These are phyloP conservation scores for Gadopsis marmoratus DNA, from an alignment of 2,797 vertebrate species.

Conservation along the genomic window DNA sequence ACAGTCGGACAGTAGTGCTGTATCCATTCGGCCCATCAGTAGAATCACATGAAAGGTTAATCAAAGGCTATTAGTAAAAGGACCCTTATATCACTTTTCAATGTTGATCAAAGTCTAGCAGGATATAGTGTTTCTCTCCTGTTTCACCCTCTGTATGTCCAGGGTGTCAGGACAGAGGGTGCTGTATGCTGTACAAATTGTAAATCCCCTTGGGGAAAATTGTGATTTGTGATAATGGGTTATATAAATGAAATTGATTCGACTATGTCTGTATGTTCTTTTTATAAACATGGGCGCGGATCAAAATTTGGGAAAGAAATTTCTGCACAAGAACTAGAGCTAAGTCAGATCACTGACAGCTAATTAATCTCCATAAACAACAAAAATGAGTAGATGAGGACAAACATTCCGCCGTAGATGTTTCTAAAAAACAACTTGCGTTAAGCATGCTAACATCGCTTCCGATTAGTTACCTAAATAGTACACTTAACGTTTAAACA, in stretches of 20 bases:
- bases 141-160: too few relatives aligned
- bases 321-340: too few relatives aligned
- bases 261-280: too few relatives aligned
- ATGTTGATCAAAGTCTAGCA: not conserved
- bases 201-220: too few relatives aligned
- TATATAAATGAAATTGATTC: too few relatives aligned
- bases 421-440: slow-evolving; percentile 43
- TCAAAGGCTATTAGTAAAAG: slow-evolving; percentile 10
- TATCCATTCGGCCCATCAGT: slow-evolving; percentile 45
- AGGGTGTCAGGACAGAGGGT: too few relatives aligned
- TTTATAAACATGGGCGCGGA: not conserved
- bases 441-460: not conserved
- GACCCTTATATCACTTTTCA: not conserved
- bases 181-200: too few relatives aligned
- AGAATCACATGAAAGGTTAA: slow-evolving; percentile 70
- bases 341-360: not conserved
- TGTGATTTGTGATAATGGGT: too few relatives aligned
- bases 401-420: slow-evolving; percentile 46
- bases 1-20: slow-evolving; percentile 38
- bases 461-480: not conserved
- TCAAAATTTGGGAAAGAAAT: not conserved
- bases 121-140: not conserved
- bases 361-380: not conserved
- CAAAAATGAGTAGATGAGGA: slow-evolving; percentile 6
- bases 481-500: too few relatives aligned